A percentile compares a stretch with the other conserved stretches of the same genome.
Conservation (phyloP, 2,113 vertebrate genomes). For the Bos javanicus region DNA sequence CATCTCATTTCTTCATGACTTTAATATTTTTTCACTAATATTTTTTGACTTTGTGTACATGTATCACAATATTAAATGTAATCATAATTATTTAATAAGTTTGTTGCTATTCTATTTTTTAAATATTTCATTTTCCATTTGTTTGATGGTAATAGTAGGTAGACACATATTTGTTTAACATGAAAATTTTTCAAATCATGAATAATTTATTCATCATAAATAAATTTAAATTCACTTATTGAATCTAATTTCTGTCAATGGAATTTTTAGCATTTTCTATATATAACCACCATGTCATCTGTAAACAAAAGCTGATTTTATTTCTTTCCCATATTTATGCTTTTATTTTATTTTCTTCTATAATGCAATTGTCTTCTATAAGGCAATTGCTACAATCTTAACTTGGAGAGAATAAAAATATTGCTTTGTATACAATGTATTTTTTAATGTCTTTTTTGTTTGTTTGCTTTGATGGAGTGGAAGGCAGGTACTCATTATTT, state of each 20-base stretch:
- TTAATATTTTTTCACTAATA: background rate
- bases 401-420: background rate
- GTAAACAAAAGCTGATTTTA: background rate
- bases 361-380: background rate
- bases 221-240: background rate
- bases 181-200: background rate
- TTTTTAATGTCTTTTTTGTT: background rate
- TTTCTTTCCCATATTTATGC: background rate
- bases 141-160: background rate
- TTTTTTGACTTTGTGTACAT: background rate
- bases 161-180: background rate
- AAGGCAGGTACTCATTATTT: background rate
- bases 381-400: background rate
- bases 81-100: background rate
- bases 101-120: background rate
- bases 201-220: background rate
- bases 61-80: background rate
- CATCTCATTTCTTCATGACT: background rate
- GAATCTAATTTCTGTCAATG: background rate
- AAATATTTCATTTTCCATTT: background rate
- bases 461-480: background rate
- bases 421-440: background rate
- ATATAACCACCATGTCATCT: background rate
- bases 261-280: background rate
- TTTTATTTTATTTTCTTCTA: background rate